A percentile compares a stretch with the other conserved stretches of the same genome.
Conservation (phyloP, 2,888 invertebrate species). For the Drosophila suboccidentalis region DNA sequence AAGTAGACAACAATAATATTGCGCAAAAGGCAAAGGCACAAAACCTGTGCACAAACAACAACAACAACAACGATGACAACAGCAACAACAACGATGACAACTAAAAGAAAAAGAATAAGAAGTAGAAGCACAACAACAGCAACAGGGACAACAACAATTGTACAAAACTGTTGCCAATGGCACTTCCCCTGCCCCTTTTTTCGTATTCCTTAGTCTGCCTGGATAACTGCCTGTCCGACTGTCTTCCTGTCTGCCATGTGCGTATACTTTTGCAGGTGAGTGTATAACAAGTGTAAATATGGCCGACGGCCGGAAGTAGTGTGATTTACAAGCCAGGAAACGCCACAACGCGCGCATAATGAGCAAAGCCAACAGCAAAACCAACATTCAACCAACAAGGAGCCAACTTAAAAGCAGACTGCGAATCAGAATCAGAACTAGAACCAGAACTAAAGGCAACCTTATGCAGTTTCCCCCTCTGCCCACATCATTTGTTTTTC, state of each 20-base stretch:
- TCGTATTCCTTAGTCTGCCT: slow-evolving; percentile 7
- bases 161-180: slow-evolving; percentile 58
- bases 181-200: slow-evolving; percentile 20
- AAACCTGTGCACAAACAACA: slow-evolving; percentile 53
- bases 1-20: slow-evolving; percentile 69
- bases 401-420: background rate
- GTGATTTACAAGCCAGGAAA: slow-evolving; percentile 72
- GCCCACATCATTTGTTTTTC: slow-evolving; percentile 10
- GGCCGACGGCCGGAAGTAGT: slow-evolving; percentile 71
- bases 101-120: slow-evolving; percentile 2
- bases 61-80: slow-evolving; percentile 25
- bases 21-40: slow-evolving; percentile 47
- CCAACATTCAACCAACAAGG: slow-evolving; percentile 12
- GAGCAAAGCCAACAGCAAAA: slow-evolving; percentile 51
- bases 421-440: background rate
- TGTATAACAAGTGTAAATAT: slow-evolving; percentile 46
- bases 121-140: slow-evolving; percentile 17
- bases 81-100: slow-evolving; percentile 22
- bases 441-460: background rate
- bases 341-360: slow-evolving; percentile 61
- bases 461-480: slow-evolving; percentile 4
- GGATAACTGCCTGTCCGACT: slow-evolving; percentile 14
- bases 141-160: slow-evolving; percentile 26
- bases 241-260: slow-evolving; percentile 21
- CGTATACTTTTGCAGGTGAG: slow-evolving; percentile 29